Conservation (phyloP, 2,797 vertebrate species). For the Pteronotus mesoamericanus region DNA sequence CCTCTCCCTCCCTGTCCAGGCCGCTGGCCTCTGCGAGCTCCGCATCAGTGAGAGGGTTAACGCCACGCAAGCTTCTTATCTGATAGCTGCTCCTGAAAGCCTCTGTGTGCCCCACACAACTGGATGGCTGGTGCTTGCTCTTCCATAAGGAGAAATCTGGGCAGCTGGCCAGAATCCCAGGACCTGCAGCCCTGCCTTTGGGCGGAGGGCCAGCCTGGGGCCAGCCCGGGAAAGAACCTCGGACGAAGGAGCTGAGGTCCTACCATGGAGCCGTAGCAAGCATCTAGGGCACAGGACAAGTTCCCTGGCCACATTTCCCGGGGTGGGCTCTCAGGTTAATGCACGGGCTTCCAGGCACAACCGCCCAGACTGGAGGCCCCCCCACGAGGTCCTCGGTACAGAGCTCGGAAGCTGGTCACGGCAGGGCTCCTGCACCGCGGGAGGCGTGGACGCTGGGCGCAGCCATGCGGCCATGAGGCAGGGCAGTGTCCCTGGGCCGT, state of each 20-base stretch:
- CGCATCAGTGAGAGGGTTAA: neutral
- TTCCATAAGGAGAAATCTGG: neutral
- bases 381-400: neutral
- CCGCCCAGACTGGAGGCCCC: accelerated
- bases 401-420: neutral
- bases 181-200: neutral
- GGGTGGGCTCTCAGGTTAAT: neutral
- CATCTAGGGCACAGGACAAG: neutral
- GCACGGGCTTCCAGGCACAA: neutral
- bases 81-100: neutral
- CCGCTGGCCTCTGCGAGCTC: accelerated
- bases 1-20: neutral
- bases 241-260: neutral
- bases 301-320: accelerated
- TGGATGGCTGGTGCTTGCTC: neutral
- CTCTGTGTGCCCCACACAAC: neutral
- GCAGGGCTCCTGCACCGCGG: neutral
- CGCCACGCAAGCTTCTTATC: neutral
- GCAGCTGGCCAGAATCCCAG: neutral
- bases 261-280: neutral
- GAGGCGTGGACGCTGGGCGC: neutral
- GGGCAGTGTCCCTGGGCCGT: neutral
- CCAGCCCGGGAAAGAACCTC: neutral
- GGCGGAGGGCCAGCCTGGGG: neutral
- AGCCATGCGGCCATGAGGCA: neutral